A percentile compares a stretch with the other conserved stretches of the same genome.
Evolutionary conservation across 1,140 invertebrate species (phyloP).

Genomic region (Drosophila ironensis): DNA sequence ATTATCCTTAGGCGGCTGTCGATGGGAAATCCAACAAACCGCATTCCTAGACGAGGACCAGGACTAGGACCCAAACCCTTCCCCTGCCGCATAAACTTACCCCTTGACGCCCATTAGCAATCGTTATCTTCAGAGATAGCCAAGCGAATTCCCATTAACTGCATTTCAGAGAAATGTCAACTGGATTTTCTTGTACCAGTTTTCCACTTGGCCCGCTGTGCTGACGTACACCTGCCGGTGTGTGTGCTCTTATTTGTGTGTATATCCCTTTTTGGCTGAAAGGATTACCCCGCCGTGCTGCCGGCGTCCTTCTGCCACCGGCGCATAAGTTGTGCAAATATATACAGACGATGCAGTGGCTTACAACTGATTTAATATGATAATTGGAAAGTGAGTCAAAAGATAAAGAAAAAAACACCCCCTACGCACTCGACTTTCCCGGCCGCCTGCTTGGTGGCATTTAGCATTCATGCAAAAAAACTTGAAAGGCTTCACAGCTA

Average conservation of each 20-base stretch:
- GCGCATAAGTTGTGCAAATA: conserved; percentile 65
- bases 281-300: conserved; percentile 49
- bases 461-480: conserved; percentile 29
- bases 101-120: conserved; percentile 22
- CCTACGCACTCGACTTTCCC: conserved; percentile 8
- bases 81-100: no score
- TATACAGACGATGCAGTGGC: conserved; percentile 61
- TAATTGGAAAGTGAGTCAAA: conserved; percentile 63
- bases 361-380: conserved; percentile 76
- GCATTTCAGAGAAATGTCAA: conserved; percentile 66
- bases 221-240: conserved; percentile 13
- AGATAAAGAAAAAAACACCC: conserved; percentile 44
- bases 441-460: conserved; percentile 12
- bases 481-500: conserved; percentile 24
- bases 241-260: conserved; percentile 5
- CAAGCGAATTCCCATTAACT: conserved; percentile 57
- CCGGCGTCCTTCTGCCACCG: conserved; percentile 17
- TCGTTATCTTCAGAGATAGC: conserved; percentile 30
- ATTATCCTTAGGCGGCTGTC: conserved; percentile 20
- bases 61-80: background rate
- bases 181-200: conserved; percentile 26
- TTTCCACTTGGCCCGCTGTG: conserved; percentile 39
- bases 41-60: background rate
- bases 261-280: conserved; percentile 44
- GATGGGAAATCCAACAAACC: background rate